Evolutionary conservation across 2,113 vertebrate genomes (phyloP), one percentile per base, ranked within the genome.

Genomic region (Lutjanus erythropterus): DNA sequence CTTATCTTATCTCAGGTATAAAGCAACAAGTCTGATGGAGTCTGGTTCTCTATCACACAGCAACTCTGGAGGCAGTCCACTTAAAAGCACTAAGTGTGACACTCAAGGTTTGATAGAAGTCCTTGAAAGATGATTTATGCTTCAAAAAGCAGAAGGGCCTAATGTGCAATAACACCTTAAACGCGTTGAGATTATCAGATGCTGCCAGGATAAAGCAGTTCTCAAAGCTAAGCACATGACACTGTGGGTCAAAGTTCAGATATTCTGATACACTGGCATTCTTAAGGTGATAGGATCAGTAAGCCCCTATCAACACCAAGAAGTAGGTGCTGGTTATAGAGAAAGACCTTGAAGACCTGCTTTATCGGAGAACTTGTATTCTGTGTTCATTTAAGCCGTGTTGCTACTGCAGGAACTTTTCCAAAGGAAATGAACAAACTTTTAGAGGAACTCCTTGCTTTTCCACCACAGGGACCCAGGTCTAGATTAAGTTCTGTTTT

Each of bases 251-350:
- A 91, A 86, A 91, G 91, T 91, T 93, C 87, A 94, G 91, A 93
- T 93, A 86, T 82, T 90, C 65, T 83, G 92, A 95, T 94, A 93
- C 86, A 88, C 75, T 91, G 89, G 90, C 86, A 91, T 94, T 94
- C 92, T 89, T 91, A 46, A 61, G 70, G 71, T 70, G 94, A 95
- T 95, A 93, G 50, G 23, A 94, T 95, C 94, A 72, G 84, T 55
- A 46, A 39, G 72, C 94, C 92, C 89, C 37, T 70, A 94, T 94
- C 88, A 92, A 91, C 91, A 92, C 42, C 9, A 75, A 69, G 78
- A 80, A 75, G 76, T 73, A 81, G 86, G 79, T 81, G 88, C 83
- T 52, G 69, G 60, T 75, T 81, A 66, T 31, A 60, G 21, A 59
- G 73, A 55, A 66, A 71, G 55, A 73, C 58, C 49, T 68, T 52